Conservation (phyloP, 2,797 vertebrate species). For the Eulemur albifrons region DNA sequence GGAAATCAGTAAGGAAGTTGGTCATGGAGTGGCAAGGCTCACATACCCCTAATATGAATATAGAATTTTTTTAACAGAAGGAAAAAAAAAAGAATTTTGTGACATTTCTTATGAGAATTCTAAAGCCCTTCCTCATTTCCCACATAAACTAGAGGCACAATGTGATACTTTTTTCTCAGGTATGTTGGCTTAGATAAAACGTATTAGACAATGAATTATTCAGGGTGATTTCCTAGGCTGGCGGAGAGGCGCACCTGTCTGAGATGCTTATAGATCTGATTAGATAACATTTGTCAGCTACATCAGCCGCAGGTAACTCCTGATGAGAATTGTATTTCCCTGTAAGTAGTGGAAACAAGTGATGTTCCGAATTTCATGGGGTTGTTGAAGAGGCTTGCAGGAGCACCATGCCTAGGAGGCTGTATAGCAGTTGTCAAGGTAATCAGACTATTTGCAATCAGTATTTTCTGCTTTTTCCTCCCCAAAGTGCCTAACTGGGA, state of each 20-base stretch:
- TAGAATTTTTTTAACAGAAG: neutral
- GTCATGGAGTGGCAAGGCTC: neutral
- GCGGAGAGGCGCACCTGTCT: constrained; percentile 82
- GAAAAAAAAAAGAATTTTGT: neutral
- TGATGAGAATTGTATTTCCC: constrained; percentile 73
- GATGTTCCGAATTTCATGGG: constrained; percentile 63
- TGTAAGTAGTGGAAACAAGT: constrained; percentile 59
- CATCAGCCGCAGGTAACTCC: constrained; percentile 65
- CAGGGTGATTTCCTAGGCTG: constrained; percentile 80
- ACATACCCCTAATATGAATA: neutral
- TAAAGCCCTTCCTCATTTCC: neutral
- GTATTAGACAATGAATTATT: constrained; percentile 84
- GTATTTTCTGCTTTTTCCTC: neutral
- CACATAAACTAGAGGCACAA: neutral
- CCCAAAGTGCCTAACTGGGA: constrained; percentile 32
- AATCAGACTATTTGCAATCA: constrained; percentile 69
- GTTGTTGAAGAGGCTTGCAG: constrained; percentile 47
- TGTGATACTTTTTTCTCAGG: neutral
- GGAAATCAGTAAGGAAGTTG: neutral
- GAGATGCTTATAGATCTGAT: constrained; percentile 80
- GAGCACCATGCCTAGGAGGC: constrained; percentile 39
- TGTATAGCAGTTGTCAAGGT: constrained; percentile 49
- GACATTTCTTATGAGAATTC: constrained; percentile 31
- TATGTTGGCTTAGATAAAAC: constrained; percentile 71
- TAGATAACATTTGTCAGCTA: constrained; percentile 81